Evolutionary conservation across 2,113 vertebrate genomes (phyloP).

Genomic region (Nansenia antarctica): DNA sequence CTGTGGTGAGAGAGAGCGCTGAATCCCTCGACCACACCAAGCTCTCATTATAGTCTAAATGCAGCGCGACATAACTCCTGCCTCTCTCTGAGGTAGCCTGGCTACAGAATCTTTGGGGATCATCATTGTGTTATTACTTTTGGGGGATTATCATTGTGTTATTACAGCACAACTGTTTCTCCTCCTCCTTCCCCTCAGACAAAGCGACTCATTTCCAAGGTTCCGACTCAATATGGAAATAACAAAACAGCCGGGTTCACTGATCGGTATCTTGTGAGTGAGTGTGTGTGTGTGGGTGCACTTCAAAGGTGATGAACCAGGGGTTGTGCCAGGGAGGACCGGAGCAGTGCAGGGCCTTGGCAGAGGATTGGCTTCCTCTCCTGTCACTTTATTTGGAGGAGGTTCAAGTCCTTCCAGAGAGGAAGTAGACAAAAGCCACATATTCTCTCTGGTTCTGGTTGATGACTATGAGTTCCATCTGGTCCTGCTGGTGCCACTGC

Average conservation of each 20-base stretch:
- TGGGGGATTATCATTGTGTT: no score
- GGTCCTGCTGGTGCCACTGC: constrained; percentile 54
- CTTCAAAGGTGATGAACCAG: constrained; percentile 43
- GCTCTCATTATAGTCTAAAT: constrained; percentile 79
- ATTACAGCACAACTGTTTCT: no score
- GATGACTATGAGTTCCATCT: constrained; percentile 48
- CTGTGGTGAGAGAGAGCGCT: constrained; percentile 67
- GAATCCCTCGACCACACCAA: constrained; percentile 72
- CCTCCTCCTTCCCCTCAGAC: no score
- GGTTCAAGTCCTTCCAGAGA: constrained; percentile 34
- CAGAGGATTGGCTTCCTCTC: constrained; percentile 30
- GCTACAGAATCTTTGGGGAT: no score
- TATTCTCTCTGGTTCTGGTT: constrained; percentile 50
- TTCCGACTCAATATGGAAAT: not conserved
- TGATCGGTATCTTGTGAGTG: no score
- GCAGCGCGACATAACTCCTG: constrained; percentile 66
- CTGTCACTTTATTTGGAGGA: constrained; percentile 35
- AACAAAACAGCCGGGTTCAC: not conserved
- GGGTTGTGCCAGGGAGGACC: constrained; percentile 14
- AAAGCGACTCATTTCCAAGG: no score
- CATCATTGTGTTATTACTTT: no score
- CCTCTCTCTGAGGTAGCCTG: constrained; percentile 41
- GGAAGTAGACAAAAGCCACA: constrained; percentile 49
- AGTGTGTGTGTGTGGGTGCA: constrained; percentile 19
- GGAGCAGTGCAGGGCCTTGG: no score